Base-by-base conservation (phyloP, 2,797 vertebrate genomes). In the Pyrrhura leucotis region DNA sequence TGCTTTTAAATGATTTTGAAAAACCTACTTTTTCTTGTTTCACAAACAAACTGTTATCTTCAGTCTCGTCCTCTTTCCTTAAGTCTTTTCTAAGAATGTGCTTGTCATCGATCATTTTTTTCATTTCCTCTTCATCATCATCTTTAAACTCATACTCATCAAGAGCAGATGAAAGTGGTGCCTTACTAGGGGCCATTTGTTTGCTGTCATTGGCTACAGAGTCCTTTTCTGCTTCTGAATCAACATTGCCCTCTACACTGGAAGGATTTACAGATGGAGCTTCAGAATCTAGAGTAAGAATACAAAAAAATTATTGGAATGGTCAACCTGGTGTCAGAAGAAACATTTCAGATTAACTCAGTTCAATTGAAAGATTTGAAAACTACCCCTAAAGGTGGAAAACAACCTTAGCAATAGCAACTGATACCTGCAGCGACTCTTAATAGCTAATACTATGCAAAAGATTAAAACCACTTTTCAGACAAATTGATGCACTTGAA, bases 71-170 rank as follows among this genome's bases (percentile, higher is more conserved):
- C 19, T 99, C 98, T 97, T 99, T 99, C 74, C 98, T 98, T 48
- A 98, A 89, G 18, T 99, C 99, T 96, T 99, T 98, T 95, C 99
- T 98, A 85, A 99, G 98, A 96, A 99, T 98, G 96, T 99, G 99
- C 67, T 99, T 98, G 67, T 99, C 99, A n/a, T 99, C 99, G 7
- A 99, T 97, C 91, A 98, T 99, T 98, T 99, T 99, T 97, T 98
- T 99, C 48, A 99, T 97, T 97, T 99, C 99, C 78, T 97, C 97
- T 33, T 98, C 98, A 31, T 98, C 98, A 47, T 99, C 99, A 15
- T 99, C 99, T 97, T 99, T 99, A 97, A 99, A 99, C 95, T 99
- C 99, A 21, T 99, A 99, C 88, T 99, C 99, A 95, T 99, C 99
- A 94, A 99, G 97, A 62, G 99, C 99, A 37, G 98, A 98, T 69